phyloP scores from a whole-genome alignment of 1,140 invertebrate genomes.

The Octopus sinensis region DNA sequence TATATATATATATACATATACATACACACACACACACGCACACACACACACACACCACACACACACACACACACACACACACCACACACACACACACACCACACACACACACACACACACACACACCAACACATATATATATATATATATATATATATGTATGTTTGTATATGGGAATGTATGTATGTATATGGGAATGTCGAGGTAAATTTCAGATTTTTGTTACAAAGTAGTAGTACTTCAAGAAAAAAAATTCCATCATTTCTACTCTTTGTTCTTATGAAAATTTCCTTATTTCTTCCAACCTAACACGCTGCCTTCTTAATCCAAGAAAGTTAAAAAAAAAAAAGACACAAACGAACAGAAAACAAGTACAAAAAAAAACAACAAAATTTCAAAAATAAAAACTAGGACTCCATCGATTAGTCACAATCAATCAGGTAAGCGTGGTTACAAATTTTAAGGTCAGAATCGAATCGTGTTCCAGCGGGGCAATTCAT shows the following conservation, averaged over 20 bases:
- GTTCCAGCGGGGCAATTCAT: conserved; percentile 33
- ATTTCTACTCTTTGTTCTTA: too few relatives aligned
- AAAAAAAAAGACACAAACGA: too few relatives aligned
- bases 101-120: conserved; percentile 13
- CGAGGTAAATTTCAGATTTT: too few relatives aligned
- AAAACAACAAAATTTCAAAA: too few relatives aligned
- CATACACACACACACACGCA: conserved; percentile 20
- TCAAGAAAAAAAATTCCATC: too few relatives aligned
- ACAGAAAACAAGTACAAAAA: too few relatives aligned
- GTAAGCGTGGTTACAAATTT: conserved; percentile 31
- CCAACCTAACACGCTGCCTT: too few relatives aligned
- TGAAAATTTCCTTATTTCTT: too few relatives aligned
- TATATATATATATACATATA: conserved; percentile 18
- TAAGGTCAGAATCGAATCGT: conserved; percentile 29
- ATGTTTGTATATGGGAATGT: conserved; percentile 14
- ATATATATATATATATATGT: not conserved
- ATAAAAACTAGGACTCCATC: too few relatives aligned
- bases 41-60: conserved; percentile 8
- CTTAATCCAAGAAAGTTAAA: too few relatives aligned
- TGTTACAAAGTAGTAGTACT: too few relatives aligned
- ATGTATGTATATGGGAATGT: conserved; percentile 11
- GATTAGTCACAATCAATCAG: conserved; percentile 20
- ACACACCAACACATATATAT: not conserved
- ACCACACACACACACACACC: not conserved
- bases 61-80: conserved; percentile 15